Conservation (phyloP, 2,888 invertebrate species). For the Lissonota sp. region DNA sequence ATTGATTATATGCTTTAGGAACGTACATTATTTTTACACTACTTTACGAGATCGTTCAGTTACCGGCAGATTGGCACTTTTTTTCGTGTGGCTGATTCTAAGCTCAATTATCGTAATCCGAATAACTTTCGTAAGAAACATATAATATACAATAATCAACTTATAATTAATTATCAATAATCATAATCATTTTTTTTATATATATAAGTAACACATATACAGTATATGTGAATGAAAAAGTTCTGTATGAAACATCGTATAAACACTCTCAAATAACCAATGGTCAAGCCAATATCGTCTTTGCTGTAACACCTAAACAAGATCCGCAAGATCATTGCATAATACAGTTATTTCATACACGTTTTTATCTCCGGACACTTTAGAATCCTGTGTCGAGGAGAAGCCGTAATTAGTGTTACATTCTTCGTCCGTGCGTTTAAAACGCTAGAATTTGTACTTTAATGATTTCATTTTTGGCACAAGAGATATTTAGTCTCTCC, state of each 20-base stretch:
- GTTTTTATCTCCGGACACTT: conserved; percentile 17
- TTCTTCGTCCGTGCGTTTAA: conserved; percentile 32
- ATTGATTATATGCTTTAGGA: neutral
- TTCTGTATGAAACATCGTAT: conserved; percentile 35
- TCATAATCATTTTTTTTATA: conserved; percentile 25
- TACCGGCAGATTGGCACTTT: too few relatives aligned
- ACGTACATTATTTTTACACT: neutral
- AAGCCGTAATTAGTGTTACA: conserved; percentile 33
- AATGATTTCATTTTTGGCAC: conserved; percentile 45
- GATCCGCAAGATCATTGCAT: conserved; percentile 12
- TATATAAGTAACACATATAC: conserved; percentile 31
- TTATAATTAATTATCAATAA: conserved; percentile 29
- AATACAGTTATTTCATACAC: conserved; percentile 19
- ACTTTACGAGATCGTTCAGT: too few relatives aligned
- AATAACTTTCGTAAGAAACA: neutral
- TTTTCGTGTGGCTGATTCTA: too few relatives aligned
- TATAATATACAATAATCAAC: neutral
- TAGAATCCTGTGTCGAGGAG: conserved; percentile 18
- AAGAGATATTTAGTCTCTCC: conserved; percentile 31
- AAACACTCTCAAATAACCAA: conserved; percentile 46
- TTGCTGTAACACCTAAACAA: conserved; percentile 18
- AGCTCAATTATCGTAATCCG: neutral
- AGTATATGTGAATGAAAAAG: conserved; percentile 29
- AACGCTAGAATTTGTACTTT: conserved; percentile 53
- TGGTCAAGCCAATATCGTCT: conserved; percentile 44